Evolutionary conservation across 1,140 invertebrate genomes (phyloP).

Genomic region (Bilobella aurantiaca): DNA sequence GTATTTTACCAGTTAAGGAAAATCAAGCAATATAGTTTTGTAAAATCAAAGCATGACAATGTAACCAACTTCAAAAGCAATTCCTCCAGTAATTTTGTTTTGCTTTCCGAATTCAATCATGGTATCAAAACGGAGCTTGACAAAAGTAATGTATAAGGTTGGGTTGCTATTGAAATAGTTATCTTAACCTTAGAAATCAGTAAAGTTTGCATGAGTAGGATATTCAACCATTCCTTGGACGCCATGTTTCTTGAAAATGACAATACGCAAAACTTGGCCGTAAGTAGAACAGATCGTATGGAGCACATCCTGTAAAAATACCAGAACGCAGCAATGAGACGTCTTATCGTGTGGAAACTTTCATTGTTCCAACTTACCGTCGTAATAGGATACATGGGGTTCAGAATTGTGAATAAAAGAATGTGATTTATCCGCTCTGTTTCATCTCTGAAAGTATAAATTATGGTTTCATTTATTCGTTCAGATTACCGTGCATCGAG

Average conservation of each 20-base stretch:
- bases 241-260: constrained; percentile 97
- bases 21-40: constrained; percentile 17
- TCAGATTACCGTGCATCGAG: no score
- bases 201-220: constrained; percentile 54
- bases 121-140: no score
- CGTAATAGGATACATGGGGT: constrained; percentile 95
- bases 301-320: constrained; percentile 81
- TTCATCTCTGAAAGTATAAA: constrained; percentile 43
- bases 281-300: constrained; percentile 90
- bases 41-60: no score
- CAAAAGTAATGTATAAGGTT: no score
- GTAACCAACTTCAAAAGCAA: no score
- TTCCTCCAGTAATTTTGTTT: no score
- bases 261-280: constrained; percentile 93
- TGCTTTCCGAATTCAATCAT: no score
- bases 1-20: constrained; percentile 50
- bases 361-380: constrained; percentile 72
- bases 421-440: constrained; percentile 70
- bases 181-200: not conserved
- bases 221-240: constrained; percentile 99
- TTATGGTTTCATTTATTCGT: not conserved
- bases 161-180: no score
- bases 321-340: constrained; percentile 11
- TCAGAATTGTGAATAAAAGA: constrained; percentile 87
- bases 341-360: no score